Evolutionary conservation across 2,888 invertebrate genomes (phyloP), one percentile per base, ranked within the genome.

Genomic region (Zygogramma bicolorata): DNA sequence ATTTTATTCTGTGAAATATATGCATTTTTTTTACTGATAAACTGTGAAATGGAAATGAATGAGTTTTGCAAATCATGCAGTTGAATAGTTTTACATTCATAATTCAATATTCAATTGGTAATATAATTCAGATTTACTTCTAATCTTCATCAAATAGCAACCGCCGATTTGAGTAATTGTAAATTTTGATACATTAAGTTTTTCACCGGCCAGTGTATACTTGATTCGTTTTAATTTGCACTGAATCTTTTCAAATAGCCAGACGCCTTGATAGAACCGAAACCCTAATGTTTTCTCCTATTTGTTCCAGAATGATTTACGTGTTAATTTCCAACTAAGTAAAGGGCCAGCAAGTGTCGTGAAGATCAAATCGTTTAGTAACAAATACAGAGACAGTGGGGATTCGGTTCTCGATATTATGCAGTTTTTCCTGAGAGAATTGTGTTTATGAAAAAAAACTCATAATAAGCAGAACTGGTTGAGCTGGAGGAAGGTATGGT

Each of bases 251-350:
- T 67, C 67, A 71, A 63, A 67, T 38, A 59, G 38, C 18, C 25
- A 15, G 40, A 29, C 38, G 27, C 20, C 15, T 57, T 71, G 27
- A 63, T 27, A 58, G 71, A 85, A 85, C 86, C 85, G 85, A 86
- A 86, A 85, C 85, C 84, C 79, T 82, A 83, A 82, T 83, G 73
- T 77, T 80, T 79, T 82, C 79, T 82, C 27, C 83, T 86, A 81
- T 85, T 88, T 89, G 84, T 90, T 89, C 82, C 88, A 91, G 91
- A 85, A 91, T 91, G 91, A 91, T 91, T 77, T 90, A 90, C 86
- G 90, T 90, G 81, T 88, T 91, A 82, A 91, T 91, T 84, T 90
- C 90, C 78, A 87, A 90, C 85, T 91, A 89, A 87, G 85, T 77
- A 70, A 62, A 69, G 66, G 72, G 66, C 69, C 73, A 61, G 61